A percentile compares a stretch with the other conserved stretches of the same genome.
Evolutionary conservation across 92 coral and sea anemone genomes (phyloP).

Genomic region (Pocillopora grandis): DNA sequence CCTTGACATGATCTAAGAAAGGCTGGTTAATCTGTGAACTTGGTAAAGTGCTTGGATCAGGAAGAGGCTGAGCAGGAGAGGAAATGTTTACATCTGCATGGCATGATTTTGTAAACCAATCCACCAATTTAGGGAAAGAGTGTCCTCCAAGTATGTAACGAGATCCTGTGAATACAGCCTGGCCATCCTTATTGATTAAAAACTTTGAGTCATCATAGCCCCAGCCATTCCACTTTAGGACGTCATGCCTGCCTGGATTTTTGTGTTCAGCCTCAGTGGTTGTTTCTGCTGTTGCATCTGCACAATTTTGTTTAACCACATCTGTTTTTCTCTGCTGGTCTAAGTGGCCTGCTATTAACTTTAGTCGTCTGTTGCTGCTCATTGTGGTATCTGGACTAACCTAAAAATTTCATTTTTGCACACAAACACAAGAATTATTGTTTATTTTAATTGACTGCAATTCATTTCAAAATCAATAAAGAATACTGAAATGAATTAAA

Average conservation of each 20-base stretch:
- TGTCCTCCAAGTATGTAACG: conserved; percentile 89
- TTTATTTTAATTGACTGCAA: background rate
- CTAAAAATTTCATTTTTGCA: background rate
- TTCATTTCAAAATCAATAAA: no score
- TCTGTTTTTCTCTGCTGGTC: conserved; percentile 12
- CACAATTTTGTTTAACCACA: conserved; percentile 46
- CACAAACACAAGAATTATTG: background rate
- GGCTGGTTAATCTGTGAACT: conserved; percentile 70
- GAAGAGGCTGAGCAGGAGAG: conserved; percentile 85
- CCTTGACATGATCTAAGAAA: conserved; percentile 62
- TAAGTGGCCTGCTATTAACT: conserved; percentile 67
- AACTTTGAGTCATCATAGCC: conserved; percentile 92
- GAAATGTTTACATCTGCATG: conserved; percentile 64
- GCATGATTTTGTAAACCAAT: conserved; percentile 89
- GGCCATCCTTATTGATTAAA: conserved; percentile 57
- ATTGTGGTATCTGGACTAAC: conserved; percentile 24
- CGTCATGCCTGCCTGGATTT: conserved; percentile 71
- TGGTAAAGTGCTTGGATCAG: conserved; percentile 84
- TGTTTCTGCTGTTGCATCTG: conserved; percentile 18
- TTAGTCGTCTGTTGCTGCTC: conserved; percentile 70
- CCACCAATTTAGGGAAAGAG: conserved; percentile 85
- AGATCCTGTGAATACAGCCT: conserved; percentile 79
- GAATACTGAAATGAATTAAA: no score
- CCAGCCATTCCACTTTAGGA: conserved; percentile 98
- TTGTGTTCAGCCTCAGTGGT: conserved; percentile 16